Base-by-base conservation (phyloP, 1,140 invertebrate species). In the Elysia chlorotica region DNA sequence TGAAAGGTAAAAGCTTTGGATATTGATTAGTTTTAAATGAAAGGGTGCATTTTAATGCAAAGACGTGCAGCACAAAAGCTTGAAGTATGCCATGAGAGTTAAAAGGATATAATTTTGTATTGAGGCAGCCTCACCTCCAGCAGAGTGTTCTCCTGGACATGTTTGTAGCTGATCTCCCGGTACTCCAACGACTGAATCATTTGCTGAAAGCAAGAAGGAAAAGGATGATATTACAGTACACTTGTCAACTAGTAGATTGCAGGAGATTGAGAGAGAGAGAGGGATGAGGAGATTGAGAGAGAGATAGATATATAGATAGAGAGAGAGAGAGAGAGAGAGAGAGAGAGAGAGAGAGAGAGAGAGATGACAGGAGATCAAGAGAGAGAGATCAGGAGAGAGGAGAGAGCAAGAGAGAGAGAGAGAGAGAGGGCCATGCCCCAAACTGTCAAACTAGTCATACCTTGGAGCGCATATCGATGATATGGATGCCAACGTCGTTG, bases 401-500 rank as follows among this genome's bases (percentile, higher is more conserved):
- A 69, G 2, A 28, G 17, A 33, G 36, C 14, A 14, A 25, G 25
- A 19, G n/a, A n/a, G n/a, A n/a, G n/a, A n/a, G n/a, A n/a, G n/a
- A n/a, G n/a, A n/a, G n/a, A n/a, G n/a, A n/a, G n/a, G n/a, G n/a
- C n/a, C n/a, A n/a, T n/a, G n/a, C n/a, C n/a, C n/a, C n/a, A n/a
- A n/a, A n/a, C n/a, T n/a, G n/a, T n/a, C n/a, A n/a, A n/a, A n/a
- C n/a, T n/a, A n/a, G 2, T 71, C 78, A 77, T 73, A 86, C 83
- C 77, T 85, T 85, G 10, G 80, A 79, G 57, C 82, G 78, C 19
- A 63, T 74, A 66, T 81, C 81, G 23, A 87, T 87, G 37, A 87
- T 79, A 79, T 87, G 86, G 35, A 87, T 78, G 4, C 86, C 86
- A 67, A 87, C 77, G 75, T 87, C 86, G 74, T 87, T 87, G 25